Base-by-base conservation (phyloP, 1,140 invertebrate genomes). In the Pectinophora gossypiella region DNA sequence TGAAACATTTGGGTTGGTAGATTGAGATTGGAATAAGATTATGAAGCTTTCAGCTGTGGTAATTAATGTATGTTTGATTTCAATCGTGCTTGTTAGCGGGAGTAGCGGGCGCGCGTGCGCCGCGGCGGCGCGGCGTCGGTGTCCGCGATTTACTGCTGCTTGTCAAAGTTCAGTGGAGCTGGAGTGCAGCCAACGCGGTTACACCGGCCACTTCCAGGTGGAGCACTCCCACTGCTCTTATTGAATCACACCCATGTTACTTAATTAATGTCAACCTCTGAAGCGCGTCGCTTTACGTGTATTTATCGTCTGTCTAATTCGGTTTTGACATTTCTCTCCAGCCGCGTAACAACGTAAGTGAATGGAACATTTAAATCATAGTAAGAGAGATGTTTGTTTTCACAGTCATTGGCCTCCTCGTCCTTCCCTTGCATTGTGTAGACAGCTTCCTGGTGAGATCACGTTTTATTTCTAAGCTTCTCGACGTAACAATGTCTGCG, bases 81-180 rank as follows among this genome's bases (percentile, higher is more conserved):
- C 4, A 23, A 5, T 23, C 22, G 10, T 23, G 22, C 22, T 23
- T 10, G 22, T 10, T 23, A 10, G 22, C 22, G 4, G 22, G 4
- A 23, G 22, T 10, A 5, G 10, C 10, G 22, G 4, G 10, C 22
- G 22, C 10, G 22, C 22, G 4, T 4, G 4, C 4, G 22, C 22
- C 10, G 10, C 10, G 22, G 4, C 4, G 4, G 22, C 10, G 22
- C 22, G 10, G 10, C 22, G 10, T 10, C 22, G 22, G 4, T 23
- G 22, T 23, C 22, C n/a, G 9, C 59, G 70, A 74, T 76, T 71
- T 73, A 65, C 61, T 53, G 70, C 55, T 44, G 60, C 60, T 76
- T 82, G 79, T 85, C 78, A 85, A 82, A 85, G 82, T 85, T 83
- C 82, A 85, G 74, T 85, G 57, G 82, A 72, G 68, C 82, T 85